Percentiles rank a stretch among this genome's conserved stretches.
Evolutionary conservation across 2,113 vertebrate genomes (phyloP).

Genomic region (Aspidoscelis tigris): DNA sequence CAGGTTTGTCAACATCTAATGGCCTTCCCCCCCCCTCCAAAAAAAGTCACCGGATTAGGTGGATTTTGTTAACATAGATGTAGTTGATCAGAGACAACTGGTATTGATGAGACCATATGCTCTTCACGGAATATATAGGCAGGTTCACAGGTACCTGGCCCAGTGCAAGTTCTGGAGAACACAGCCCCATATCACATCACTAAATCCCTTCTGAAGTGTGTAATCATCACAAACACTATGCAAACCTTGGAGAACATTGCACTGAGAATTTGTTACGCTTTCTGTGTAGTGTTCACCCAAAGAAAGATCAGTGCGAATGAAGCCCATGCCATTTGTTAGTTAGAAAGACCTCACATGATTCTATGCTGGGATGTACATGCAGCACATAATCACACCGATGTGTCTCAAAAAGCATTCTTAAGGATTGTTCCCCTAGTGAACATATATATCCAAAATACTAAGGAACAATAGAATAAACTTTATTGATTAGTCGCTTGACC

Average conservation of each 20-base stretch:
- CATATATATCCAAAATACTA: no score
- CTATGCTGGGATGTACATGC: not conserved
- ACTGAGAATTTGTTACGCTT: no score
- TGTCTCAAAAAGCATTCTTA: not conserved
- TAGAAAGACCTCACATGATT: fast-evolving
- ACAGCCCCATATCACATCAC: no score
- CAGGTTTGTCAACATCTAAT: not conserved
- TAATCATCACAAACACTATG: no score
- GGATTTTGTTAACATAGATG: not conserved
- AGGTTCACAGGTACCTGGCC: not conserved
- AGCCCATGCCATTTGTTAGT: not conserved
- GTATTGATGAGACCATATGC: not conserved
- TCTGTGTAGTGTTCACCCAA: no score
- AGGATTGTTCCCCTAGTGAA: not conserved
- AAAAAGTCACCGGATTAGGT: not conserved
- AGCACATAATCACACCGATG: not conserved
- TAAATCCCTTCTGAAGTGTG: no score
- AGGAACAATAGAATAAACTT: not conserved
- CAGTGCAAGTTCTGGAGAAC: no score
- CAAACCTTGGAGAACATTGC: no score
- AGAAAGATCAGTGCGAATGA: no score
- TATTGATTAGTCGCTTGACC: no score
- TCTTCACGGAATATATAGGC: no score
- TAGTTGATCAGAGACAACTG: not conserved
- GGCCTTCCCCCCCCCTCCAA: not conserved